Percentiles rank a stretch among this genome's conserved stretches.
Evolutionary conservation across 2,113 vertebrate species (phyloP).

Genomic region (Prinia subflava): DNA sequence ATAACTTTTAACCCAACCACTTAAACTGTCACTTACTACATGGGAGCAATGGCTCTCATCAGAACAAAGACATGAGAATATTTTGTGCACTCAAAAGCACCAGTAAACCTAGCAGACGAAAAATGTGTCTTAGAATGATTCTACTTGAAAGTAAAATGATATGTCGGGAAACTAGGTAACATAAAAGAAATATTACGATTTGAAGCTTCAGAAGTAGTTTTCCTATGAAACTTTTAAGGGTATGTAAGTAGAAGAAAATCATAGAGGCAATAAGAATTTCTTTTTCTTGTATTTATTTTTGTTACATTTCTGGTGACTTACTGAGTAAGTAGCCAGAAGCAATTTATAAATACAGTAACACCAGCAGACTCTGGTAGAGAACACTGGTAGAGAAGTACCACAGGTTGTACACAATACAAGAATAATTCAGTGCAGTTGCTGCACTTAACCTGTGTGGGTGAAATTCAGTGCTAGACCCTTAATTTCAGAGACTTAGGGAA

Average conservation of each 20-base stretch:
- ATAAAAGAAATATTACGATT: background rate
- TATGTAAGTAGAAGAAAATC: slow-evolving; percentile 11
- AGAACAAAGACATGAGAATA: background rate
- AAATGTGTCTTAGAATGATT: background rate
- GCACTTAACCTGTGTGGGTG: no score
- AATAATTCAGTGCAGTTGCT: background rate
- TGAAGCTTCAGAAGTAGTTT: background rate
- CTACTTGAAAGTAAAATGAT: background rate
- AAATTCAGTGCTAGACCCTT: background rate
- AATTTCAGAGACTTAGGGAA: background rate
- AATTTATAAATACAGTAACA: slow-evolving; percentile 17
- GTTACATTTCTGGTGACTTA: slow-evolving; percentile 27
- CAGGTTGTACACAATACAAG: background rate
- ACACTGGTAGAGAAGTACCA: background rate
- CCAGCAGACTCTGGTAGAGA: background rate
- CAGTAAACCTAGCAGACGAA: background rate
- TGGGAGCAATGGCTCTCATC: background rate
- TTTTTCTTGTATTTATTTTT: slow-evolving; percentile 7
- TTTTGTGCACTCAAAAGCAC: background rate
- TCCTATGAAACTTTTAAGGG: background rate
- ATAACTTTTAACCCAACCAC: background rate
- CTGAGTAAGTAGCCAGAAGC: slow-evolving; percentile 27
- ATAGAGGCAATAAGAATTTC: background rate
- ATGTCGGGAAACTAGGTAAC: background rate
- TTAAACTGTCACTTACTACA: background rate